These are phyloP conservation scores for Drosophila kanekoi DNA, from an alignment of 2,888 invertebrate species.

Conservation along the genomic window DNA sequence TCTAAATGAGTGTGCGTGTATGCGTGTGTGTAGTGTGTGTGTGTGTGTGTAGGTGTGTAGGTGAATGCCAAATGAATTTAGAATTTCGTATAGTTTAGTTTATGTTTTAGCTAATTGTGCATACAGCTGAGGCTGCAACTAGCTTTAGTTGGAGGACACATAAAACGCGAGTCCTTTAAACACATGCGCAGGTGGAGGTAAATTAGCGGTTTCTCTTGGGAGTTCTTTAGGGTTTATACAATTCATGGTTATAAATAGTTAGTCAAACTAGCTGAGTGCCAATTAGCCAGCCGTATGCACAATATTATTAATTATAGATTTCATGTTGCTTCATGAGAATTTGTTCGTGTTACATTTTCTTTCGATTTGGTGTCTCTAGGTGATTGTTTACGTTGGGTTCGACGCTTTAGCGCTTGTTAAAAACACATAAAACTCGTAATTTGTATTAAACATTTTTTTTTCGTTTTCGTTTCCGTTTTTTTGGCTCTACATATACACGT, in stretches of 20 bases:
- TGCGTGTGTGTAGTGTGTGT: slow-evolving; percentile 6
- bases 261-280: neutral
- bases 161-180: slow-evolving; percentile 6
- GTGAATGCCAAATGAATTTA: slow-evolving; percentile 8
- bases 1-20: slow-evolving; percentile 54
- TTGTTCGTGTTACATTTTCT: slow-evolving; percentile 2
- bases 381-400: slow-evolving; percentile 25
- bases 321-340: neutral
- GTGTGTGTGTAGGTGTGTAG: slow-evolving; percentile 30
- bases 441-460: slow-evolving; percentile 10
- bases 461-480: slow-evolving; percentile 11
- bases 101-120: slow-evolving; percentile 28
- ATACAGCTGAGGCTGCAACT: slow-evolving; percentile 18
- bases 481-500: slow-evolving; percentile 42
- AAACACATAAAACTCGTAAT: slow-evolving; percentile 42
- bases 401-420: slow-evolving; percentile 3
- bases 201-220: slow-evolving; percentile 44
- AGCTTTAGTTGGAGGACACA: neutral
- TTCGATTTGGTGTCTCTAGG: slow-evolving; percentile 27
- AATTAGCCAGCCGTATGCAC: slow-evolving; percentile 1
- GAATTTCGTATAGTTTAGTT: neutral
- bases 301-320: neutral
- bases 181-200: slow-evolving; percentile 57
- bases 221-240: slow-evolving; percentile 9
- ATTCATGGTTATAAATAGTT: neutral